Evolutionary conservation across 1,140 invertebrate genomes (phyloP).

Genomic region (Sarcophaga bullata): DNA sequence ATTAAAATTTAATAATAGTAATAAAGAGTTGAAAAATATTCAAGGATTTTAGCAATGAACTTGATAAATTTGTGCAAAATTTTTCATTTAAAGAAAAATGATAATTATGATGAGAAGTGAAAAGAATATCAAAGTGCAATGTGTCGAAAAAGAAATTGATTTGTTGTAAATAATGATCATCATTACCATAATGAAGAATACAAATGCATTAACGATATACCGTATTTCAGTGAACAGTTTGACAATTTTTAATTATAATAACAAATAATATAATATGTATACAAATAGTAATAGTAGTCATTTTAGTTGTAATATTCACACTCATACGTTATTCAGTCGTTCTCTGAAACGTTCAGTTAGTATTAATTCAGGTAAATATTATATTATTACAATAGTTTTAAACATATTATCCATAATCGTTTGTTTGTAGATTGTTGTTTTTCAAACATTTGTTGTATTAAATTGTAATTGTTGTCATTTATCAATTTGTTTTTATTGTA

Average conservation of each 20-base stretch:
- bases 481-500: constrained; percentile 7
- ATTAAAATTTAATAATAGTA: not conserved
- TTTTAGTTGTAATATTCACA: not conserved
- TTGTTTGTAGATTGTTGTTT: not conserved
- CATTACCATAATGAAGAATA: not conserved
- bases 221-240: too few species aligned
- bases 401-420: not conserved
- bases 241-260: not conserved
- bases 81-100: not conserved
- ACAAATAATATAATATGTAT: not conserved
- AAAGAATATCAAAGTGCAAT: too few species aligned
- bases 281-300: not conserved
- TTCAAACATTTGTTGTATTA: not conserved
- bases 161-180: too few species aligned
- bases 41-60: not conserved
- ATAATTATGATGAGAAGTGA: not conserved
- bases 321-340: constrained; percentile 14
- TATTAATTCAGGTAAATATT: constrained; percentile 25
- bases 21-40: not conserved
- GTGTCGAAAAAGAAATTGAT: too few species aligned
- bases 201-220: not conserved
- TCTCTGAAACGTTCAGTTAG: constrained; percentile 26
- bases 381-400: not conserved
- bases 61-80: not conserved
- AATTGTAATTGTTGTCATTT: constrained; percentile 11